Percentiles rank a stretch among this genome's conserved stretches.
These are phyloP conservation scores for Psittacula derbiana DNA, from an alignment of 2,797 vertebrate species.

Conservation along the genomic window DNA sequence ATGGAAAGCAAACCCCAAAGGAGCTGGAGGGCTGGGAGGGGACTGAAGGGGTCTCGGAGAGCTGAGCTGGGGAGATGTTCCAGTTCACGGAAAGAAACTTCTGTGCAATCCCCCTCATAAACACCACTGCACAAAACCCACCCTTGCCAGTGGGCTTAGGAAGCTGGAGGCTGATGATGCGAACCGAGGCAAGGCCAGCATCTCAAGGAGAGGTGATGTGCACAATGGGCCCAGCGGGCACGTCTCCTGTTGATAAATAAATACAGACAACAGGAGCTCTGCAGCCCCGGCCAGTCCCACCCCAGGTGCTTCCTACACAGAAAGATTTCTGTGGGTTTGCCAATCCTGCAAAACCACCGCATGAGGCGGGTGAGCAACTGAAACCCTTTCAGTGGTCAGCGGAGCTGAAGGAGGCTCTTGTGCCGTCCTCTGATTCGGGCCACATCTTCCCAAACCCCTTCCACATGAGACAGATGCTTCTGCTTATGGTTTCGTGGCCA, in stretches of 20 bases:
- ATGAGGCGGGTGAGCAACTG: neutral
- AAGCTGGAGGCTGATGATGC: neutral
- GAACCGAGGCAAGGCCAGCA: neutral
- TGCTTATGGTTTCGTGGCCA: conserved; percentile 26
- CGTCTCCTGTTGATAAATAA: neutral
- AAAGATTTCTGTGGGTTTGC: conserved; percentile 42
- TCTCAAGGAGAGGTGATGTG: neutral
- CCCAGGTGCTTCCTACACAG: neutral
- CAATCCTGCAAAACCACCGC: conserved; percentile 20
- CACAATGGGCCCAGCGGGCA: neutral
- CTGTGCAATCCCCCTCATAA: neutral
- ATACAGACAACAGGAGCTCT: neutral
- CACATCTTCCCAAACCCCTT: conserved; percentile 24
- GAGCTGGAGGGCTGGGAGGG: neutral
- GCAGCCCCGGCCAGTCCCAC: neutral
- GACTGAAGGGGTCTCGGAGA: neutral
- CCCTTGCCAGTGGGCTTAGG: neutral
- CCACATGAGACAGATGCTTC: neutral
- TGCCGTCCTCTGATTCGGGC: neutral
- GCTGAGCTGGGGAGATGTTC: neutral
- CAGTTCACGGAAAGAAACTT: neutral
- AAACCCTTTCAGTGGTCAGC: conserved; percentile 9
- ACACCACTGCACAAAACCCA: neutral
- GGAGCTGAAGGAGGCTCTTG: conserved; percentile 38
- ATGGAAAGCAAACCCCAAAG: neutral